A percentile compares a stretch with the other conserved stretches of the same genome.
Evolutionary conservation across 1,140 invertebrate species (phyloP).

Genomic region (Drosophila pectinifera): DNA sequence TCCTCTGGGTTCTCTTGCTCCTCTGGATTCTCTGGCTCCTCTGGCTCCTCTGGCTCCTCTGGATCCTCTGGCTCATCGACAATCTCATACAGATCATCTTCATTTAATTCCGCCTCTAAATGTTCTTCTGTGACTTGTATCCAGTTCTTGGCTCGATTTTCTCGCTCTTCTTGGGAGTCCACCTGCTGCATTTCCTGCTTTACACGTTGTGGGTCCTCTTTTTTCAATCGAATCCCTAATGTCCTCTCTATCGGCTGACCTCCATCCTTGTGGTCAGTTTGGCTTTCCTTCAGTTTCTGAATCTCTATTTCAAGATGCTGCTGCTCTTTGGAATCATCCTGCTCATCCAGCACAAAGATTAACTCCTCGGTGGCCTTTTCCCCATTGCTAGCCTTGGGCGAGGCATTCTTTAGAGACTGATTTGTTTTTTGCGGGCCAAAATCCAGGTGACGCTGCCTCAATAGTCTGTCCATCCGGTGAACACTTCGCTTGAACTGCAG

Average conservation of each 20-base stretch:
- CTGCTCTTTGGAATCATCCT: slow-evolving; percentile 11
- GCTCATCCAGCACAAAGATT: slow-evolving; percentile 36
- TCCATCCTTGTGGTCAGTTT: too few relatives aligned
- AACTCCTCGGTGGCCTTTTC: slow-evolving; percentile 11
- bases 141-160: background rate
- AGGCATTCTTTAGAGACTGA: too few relatives aligned
- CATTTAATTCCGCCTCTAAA: too few relatives aligned
- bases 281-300: too few relatives aligned
- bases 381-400: background rate
- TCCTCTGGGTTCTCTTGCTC: background rate
- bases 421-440: background rate
- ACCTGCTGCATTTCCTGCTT: background rate
- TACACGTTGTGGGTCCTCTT: background rate
- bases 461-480: slow-evolving; percentile 27
- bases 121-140: background rate
- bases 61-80: background rate
- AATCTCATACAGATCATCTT: slow-evolving; percentile 16
- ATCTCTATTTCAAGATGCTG: background rate
- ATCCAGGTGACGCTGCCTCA: slow-evolving; percentile 30
- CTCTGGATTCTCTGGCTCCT: background rate
- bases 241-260: too few relatives aligned
- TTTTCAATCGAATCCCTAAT: background rate
- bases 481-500: slow-evolving; percentile 44
- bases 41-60: background rate
- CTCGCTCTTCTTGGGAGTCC: background rate